Conservation (phyloP, 2,113 vertebrate species). For the Orientallactaga bullata region DNA sequence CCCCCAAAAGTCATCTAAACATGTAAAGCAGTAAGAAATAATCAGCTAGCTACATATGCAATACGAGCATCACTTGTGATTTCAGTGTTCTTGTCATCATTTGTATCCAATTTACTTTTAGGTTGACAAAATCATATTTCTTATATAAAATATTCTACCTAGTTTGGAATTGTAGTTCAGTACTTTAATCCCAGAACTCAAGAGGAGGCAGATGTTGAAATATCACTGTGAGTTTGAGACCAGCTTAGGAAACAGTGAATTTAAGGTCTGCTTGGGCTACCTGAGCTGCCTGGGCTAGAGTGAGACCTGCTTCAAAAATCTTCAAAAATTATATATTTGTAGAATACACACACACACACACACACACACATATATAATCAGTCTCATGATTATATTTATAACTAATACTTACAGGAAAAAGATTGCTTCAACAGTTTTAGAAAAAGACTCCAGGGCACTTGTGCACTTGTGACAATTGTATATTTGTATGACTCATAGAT, state of each 20-base stretch:
- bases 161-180: too few relatives aligned
- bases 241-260: too few relatives aligned
- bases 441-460: constrained; percentile 64
- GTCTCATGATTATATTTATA: constrained; percentile 63
- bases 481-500: constrained; percentile 71
- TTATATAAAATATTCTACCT: constrained; percentile 56
- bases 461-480: constrained; percentile 59
- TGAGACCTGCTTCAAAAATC: too few relatives aligned
- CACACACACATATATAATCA: too few relatives aligned
- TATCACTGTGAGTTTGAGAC: too few relatives aligned
- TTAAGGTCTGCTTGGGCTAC: too few relatives aligned
- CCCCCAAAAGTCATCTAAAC: neutral
- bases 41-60: neutral
- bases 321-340: too few relatives aligned
- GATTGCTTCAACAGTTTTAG: constrained; percentile 73
- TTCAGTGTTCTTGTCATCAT: constrained; percentile 13
- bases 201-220: too few relatives aligned
- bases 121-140: neutral
- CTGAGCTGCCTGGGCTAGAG: too few relatives aligned
- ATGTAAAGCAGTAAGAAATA: neutral
- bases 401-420: constrained; percentile 67
- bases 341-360: too few relatives aligned
- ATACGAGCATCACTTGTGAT: neutral
- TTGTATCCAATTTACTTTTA: constrained; percentile 36
- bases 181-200: too few relatives aligned